Evolutionary conservation across 2,888 invertebrate genomes (phyloP), one percentile per base, ranked within the genome.

Genomic region (Pocota personata): DNA sequence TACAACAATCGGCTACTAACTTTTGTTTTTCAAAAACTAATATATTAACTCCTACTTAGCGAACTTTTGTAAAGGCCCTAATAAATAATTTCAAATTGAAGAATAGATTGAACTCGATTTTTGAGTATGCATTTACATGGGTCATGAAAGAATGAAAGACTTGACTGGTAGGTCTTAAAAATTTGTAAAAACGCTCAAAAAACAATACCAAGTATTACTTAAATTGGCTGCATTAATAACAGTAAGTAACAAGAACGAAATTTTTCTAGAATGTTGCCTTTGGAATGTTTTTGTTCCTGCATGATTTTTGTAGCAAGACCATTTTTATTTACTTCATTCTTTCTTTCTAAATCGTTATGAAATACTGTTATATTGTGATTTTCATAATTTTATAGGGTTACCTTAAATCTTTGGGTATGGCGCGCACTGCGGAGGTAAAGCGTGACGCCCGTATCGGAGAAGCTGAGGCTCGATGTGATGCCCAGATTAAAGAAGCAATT

Each of bases 401-500:
- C 92, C 93, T 99, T 86, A 97, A 96, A 94, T 97, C 98, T 69
- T 94, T 99, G 89, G 99, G 98, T 84, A 97, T 97, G 97, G 98
- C 98, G 1, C 95, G 98, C 88, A 98, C 98, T 0, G 98, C 98
- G 0, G 98, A 98, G 91, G 98, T 98, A 10, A 98, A 98, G 91
- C 94, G 98, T 62, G 99, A 99, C 92, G 99, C 99, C 0, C 95
- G 98, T 76, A 99, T 99, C 88, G 99, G 99, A 10, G 99, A 99
- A 91, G 99, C 99, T 0, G 98, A 99, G 91, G 99, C 99, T 0
- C 95, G 97, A 69, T 95, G 96, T 71, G 98, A 99, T 91, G 97
- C 98, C 0, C 90, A 90, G 69, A 92, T 92, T 12, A 92, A 92
- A 86, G 98, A 98, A 93, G 98, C 98, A 0, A 96, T 98, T 90